Evolutionary conservation across 2,888 invertebrate genomes (phyloP), one percentile per base, ranked within the genome.

Genomic region (Eupithecia exiguata): DNA sequence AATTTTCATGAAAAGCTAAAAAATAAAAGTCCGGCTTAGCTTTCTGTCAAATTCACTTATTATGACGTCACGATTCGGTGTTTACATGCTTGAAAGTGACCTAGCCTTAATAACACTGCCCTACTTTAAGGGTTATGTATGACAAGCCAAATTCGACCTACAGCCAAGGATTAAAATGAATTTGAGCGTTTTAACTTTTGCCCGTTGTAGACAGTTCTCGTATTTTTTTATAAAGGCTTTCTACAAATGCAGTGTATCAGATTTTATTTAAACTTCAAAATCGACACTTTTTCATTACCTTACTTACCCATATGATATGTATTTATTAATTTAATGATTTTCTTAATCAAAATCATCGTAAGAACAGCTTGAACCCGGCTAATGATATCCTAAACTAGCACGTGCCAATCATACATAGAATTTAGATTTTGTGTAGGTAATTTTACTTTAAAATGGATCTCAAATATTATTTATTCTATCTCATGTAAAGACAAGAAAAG

Each of bases 41-140:
- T 61, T 68, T 36, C 46, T n/a, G 43, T 53, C 6, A 36, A 61
- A 46, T 58, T n/a, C 53, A 16, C 6, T 62, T 62, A 38, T 18
- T 43, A 18, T 35, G 62, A 58, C 66, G 36, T 46, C 46, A n/a
- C 71, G 16, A 30, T 30, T 38, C 74, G 69, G 68, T 77, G 71
- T 74, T 77, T 77, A 77, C 74, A 61, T 43, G 53, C 9, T 16
- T 35, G 35, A 70, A 40, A 62, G 70, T 53, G 72, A 62, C 79
- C 73, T 68, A 74, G 53, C 71, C 69, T 74, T 68, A 74, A 74
- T 73, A 70, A 74, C 43, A 70, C 72, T 74, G 74, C 69, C 72
- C 71, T 61, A 75, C 78, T 72, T 68, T 73, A 71, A 12, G 58
- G 58, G 58, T 14, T 14, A 25, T 58, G 58, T 58, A 25, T 62